A percentile compares a stretch with the other conserved stretches of the same genome.
Evolutionary conservation across 2,797 vertebrate genomes (phyloP).

Genomic region (Choloepus didactylus): DNA sequence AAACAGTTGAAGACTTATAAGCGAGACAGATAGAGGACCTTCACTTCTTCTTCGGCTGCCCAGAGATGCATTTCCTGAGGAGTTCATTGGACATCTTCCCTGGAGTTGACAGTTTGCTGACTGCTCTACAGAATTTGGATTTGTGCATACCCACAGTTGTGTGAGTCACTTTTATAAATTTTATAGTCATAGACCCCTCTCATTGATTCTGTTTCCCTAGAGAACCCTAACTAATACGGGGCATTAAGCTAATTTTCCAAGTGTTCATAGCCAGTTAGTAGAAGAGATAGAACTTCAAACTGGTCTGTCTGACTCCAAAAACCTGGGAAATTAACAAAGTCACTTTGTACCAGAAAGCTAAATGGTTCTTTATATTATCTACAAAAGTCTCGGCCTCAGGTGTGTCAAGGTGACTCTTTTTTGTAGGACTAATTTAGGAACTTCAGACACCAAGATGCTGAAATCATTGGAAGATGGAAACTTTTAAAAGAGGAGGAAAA

Average conservation of each 20-base stretch:
- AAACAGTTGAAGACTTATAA: no score
- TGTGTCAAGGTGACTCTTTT: not conserved
- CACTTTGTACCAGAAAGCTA: not conserved
- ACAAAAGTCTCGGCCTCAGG: not conserved
- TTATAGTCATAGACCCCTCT: no score
- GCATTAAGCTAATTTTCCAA: not conserved
- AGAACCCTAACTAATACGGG: no score
- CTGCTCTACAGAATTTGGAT: no score
- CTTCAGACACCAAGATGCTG: not conserved
- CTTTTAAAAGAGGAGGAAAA: not conserved
- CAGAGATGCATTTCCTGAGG: no score
- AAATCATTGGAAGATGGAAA: not conserved
- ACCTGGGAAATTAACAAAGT: not conserved
- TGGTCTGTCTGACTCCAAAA: slow-evolving; percentile 1
- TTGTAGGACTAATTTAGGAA: not conserved
- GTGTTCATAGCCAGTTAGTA: not conserved
- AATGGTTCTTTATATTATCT: not conserved
- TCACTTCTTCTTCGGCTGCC: no score
- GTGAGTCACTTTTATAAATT: no score
- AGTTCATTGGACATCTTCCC: no score
- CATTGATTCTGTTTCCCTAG: no score
- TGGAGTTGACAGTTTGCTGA: no score
- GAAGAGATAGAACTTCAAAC: slow-evolving; percentile 18
- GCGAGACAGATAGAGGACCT: no score
- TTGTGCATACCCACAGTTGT: no score